Evolutionary conservation across 2,113 vertebrate species (phyloP).

Genomic region (Passer domesticus): DNA sequence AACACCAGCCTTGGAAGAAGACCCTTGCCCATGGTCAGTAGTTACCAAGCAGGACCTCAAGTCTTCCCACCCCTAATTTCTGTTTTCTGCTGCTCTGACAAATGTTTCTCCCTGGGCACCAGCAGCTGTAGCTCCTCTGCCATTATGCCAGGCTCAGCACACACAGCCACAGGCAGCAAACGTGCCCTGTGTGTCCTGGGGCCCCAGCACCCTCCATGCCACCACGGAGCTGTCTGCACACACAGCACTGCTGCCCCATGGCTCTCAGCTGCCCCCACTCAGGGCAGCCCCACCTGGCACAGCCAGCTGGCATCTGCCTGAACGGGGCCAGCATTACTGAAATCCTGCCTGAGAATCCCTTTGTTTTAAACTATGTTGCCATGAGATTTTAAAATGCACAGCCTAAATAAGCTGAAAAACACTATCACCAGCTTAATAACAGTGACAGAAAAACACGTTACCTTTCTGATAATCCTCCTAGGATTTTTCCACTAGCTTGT

Average conservation of each 20-base stretch:
- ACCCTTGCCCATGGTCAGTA: fast-evolving
- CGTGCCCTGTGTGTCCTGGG: not conserved
- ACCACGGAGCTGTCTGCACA: fast-evolving
- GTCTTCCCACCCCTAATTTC: not conserved
- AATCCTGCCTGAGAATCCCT: not conserved
- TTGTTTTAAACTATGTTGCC: not conserved
- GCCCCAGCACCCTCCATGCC: not conserved
- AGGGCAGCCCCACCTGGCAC: not conserved
- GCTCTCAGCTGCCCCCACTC: not conserved
- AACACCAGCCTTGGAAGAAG: not conserved
- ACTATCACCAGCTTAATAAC: not conserved
- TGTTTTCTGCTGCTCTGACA: not conserved
- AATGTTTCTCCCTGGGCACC: not conserved
- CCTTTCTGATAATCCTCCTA: not conserved
- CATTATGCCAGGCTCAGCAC: fast-evolving
- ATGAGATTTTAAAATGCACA: not conserved
- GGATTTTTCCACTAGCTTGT: not conserved
- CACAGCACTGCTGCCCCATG: not conserved
- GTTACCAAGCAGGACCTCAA: not conserved
- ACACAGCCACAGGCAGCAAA: not conserved
- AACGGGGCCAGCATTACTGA: fast-evolving
- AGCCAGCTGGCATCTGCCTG: not conserved
- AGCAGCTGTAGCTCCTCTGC: fast-evolving
- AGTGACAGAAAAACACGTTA: not conserved
- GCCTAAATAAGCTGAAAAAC: not conserved